A percentile compares a stretch with the other conserved stretches of the same genome.
Conservation (phyloP, 2,113 vertebrate species). For the Bos indicus region DNA sequence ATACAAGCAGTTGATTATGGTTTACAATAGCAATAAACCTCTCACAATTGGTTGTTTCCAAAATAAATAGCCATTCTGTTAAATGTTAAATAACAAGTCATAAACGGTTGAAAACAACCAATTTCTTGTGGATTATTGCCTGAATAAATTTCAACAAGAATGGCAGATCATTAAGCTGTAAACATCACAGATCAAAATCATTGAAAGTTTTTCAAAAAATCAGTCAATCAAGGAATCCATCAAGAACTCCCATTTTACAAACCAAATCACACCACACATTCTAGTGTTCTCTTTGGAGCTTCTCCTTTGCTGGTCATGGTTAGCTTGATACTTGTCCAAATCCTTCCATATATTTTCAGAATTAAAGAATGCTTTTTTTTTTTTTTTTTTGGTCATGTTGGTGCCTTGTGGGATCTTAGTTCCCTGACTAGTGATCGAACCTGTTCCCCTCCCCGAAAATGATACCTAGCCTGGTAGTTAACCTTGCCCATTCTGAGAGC, state of each 20-base stretch:
- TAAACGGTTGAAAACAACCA: conserved; percentile 84
- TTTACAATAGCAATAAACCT: conserved; percentile 84
- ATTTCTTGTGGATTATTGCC: conserved; percentile 82
- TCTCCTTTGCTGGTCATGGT: background rate
- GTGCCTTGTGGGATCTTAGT: background rate
- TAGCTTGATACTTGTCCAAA: background rate
- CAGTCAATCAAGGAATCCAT: conserved; percentile 51
- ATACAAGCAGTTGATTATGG: conserved; percentile 80
- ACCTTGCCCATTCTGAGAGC: background rate
- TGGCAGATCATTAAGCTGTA: conserved; percentile 72
- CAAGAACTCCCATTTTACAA: background rate
- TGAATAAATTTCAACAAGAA: conserved; percentile 80
- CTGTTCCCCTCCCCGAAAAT: background rate
- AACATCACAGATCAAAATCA: conserved; percentile 67
- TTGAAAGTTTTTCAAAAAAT: conserved; percentile 32
- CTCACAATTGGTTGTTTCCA: conserved; percentile 82
- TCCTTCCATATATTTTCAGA: background rate
- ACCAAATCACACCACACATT: background rate
- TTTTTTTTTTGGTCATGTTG: background rate
- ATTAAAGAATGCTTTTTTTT: background rate
- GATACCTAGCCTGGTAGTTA: background rate
- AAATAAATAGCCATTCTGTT: conserved; percentile 84
- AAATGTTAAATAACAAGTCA: conserved; percentile 87
- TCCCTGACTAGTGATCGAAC: background rate
- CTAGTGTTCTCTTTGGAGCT: background rate